phyloP scores from a whole-genome alignment of 2,888 invertebrate species.

The Priocnemis perturbator region DNA sequence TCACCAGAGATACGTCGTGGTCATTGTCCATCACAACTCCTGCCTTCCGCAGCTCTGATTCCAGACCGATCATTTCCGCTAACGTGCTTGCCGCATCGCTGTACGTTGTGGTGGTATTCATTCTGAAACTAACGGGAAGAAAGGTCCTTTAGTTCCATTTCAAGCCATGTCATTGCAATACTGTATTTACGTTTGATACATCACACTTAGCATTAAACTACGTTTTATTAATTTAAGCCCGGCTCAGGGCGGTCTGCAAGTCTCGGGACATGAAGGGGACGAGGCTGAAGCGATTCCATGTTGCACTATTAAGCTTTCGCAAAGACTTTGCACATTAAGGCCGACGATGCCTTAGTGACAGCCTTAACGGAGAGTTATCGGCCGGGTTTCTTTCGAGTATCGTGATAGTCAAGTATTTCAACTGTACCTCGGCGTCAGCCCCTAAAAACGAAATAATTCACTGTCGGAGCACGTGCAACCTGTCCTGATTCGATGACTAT shows the following conservation, averaged over 20 bases:
- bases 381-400: slow-evolving; percentile 16
- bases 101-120: slow-evolving; percentile 51
- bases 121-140: slow-evolving; percentile 43
- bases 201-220: too few species aligned
- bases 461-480: too few species aligned
- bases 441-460: too few species aligned
- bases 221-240: too few species aligned
- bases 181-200: too few species aligned
- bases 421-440: too few species aligned
- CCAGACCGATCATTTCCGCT: slow-evolving; percentile 56
- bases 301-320: slow-evolving; percentile 29
- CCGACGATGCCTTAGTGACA: slow-evolving; percentile 30
- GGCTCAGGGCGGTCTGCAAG: too few species aligned
- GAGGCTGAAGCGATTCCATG: slow-evolving; percentile 33
- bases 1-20: slow-evolving; percentile 80
- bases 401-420: too few species aligned
- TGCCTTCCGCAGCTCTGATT: slow-evolving; percentile 56
- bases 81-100: slow-evolving; percentile 43
- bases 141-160: background rate
- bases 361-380: slow-evolving; percentile 41
- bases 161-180: too few species aligned
- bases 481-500: too few species aligned
- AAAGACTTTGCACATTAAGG: slow-evolving; percentile 37
- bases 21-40: slow-evolving; percentile 54
- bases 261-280: slow-evolving; percentile 15